phyloP scores from a whole-genome alignment of 2,888 invertebrate species.

The Trissolcus japonicus region DNA sequence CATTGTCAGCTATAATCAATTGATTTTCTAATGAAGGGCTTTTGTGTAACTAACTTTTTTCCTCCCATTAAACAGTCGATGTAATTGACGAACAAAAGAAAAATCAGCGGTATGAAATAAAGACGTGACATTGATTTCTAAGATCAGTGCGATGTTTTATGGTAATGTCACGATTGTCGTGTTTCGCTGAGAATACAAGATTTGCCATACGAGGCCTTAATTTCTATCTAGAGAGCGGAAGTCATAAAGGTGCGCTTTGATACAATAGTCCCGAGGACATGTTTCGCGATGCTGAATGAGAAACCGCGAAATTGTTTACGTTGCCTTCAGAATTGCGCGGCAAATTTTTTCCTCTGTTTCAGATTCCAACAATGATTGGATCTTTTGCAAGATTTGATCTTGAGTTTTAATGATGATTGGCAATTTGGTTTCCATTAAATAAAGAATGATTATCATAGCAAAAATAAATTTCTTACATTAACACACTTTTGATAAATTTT shows the following conservation, averaged over 20 bases:
- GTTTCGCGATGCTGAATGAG: background rate
- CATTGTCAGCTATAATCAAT: no score
- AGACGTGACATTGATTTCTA: conserved; percentile 5
- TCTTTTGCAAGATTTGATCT: background rate
- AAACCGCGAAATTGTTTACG: background rate
- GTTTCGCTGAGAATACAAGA: conserved; percentile 2
- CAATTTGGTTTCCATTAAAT: background rate
- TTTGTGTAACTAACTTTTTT: no score
- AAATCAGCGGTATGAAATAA: no score
- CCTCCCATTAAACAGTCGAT: no score
- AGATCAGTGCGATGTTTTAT: background rate
- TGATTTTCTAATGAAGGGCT: no score
- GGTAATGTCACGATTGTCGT: conserved; percentile 3
- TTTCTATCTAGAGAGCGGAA: conserved; percentile 8
- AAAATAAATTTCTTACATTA: no score
- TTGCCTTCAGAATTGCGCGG: conserved; percentile 1
- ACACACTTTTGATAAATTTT: no score
- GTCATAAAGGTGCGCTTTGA: background rate
- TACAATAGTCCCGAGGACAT: conserved; percentile 4
- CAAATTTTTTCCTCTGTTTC: background rate
- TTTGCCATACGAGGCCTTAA: conserved; percentile 1
- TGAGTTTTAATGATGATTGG: background rate
- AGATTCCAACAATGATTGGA: background rate
- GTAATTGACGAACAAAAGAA: no score
- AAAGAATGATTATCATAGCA: background rate